Evolutionary conservation across 2,113 vertebrate species (phyloP), one percentile per base, ranked within the genome.

Genomic region (Microcebus ravelobensis): DNA sequence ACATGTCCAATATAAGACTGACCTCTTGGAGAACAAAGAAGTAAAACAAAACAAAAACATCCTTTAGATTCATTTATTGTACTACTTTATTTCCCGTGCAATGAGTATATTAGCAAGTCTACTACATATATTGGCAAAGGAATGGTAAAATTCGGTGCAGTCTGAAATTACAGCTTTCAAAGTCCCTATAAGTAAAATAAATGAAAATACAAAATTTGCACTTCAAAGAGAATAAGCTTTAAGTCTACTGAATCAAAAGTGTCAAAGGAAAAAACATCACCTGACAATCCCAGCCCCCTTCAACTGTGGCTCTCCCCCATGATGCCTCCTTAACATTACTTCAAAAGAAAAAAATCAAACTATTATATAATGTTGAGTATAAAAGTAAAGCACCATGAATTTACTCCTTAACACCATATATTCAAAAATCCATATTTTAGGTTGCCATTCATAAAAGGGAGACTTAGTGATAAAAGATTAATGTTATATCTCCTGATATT

Each of bases 21-120:
- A 90, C 18, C 88, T 67, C 5, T 79, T 73, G 36, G 50, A 39
- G n/a, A 94, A 85, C 31, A 88, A 0, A 95, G n/a, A 96, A 97
- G 96, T 85, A 93, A 96, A 87, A 80, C 15, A 63, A 84, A 96
- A 90, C 10, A 45, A 95, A 95, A 94, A 87, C 70, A 92, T 91
- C 20, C 9, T 77, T 91, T 15, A 93, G 59, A 84, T 45, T 91
- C 42, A 90, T 93, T 95, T 91, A 68, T 91, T 96, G 81, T 90
- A 92, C 61, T 91, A 92, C 31, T 92, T 96, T 76, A 61, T 84
- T 96, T 34, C 45, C 93, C 85, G 8, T 48, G 21, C 57, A 94
- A 87, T 88, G 31, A 92, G 65, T 65, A 76, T 59, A 96, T 79
- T 57, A 82, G 50, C 48, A 94, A 97, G 57, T 77, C 61, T 82